Evolutionary conservation across 2,113 vertebrate species (phyloP).

Genomic region (Candoia aspera): DNA sequence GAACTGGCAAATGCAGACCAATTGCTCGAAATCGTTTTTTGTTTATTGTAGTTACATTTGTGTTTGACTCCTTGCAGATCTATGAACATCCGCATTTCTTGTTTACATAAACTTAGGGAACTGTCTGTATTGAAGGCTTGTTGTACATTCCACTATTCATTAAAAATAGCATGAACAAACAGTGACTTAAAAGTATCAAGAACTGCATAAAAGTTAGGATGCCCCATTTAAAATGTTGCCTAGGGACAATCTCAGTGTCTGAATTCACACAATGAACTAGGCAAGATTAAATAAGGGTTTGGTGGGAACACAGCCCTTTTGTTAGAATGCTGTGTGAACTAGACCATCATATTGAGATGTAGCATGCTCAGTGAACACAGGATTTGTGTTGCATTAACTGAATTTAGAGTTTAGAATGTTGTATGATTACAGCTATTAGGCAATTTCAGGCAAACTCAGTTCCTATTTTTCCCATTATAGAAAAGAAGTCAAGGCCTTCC

Average conservation of each 20-base stretch:
- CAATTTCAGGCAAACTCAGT: not conserved
- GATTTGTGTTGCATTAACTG: not conserved
- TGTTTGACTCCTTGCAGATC: not conserved
- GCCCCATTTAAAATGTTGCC: not conserved
- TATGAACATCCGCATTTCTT: not conserved
- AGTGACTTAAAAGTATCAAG: not conserved
- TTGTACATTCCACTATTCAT: not conserved
- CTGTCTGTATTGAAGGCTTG: not conserved
- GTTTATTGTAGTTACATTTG: not conserved
- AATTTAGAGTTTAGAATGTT: not conserved
- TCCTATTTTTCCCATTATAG: not conserved
- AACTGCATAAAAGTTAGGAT: not conserved
- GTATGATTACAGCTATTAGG: not conserved
- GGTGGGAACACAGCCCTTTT: not conserved
- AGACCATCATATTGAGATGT: not conserved
- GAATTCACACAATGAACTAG: not conserved
- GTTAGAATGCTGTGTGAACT: not conserved
- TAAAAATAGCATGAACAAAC: not conserved
- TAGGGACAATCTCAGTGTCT: not conserved
- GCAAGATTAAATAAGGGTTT: not conserved
- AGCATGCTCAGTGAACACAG: not conserved
- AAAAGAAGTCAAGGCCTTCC: not conserved
- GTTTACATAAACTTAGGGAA: not conserved
- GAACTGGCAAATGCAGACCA: constrained; percentile 51
- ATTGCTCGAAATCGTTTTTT: not conserved